These are phyloP conservation scores for Cotesia vestalis DNA, from an alignment of 1,140 invertebrate species.

Conservation along the genomic window DNA sequence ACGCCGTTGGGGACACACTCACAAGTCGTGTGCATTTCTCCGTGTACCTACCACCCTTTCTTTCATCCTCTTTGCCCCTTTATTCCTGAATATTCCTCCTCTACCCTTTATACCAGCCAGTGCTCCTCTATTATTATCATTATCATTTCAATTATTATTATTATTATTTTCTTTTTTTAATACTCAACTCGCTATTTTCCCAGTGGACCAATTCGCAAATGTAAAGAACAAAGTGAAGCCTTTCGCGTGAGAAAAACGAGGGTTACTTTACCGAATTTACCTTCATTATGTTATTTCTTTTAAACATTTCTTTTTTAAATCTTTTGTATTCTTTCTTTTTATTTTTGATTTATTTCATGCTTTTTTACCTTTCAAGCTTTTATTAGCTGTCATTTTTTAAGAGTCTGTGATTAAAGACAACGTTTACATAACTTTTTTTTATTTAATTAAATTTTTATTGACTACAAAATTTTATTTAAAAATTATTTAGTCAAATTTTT, in stretches of 20 bases:
- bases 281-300: constrained; percentile 5
- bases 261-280: constrained; percentile 25
- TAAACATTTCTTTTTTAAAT: constrained; percentile 23
- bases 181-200: constrained; percentile 1
- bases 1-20: constrained; percentile 30
- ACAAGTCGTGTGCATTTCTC: constrained; percentile 4
- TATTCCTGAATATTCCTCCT: too few relatives aligned
- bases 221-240: constrained; percentile 32
- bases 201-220: constrained; percentile 33
- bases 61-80: constrained; percentile 13
- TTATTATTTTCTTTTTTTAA: constrained; percentile 12
- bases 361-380: background rate
- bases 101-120: background rate
- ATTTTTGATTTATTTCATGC: background rate
- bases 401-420: too few relatives aligned
- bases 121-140: background rate
- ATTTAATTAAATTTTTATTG: too few relatives aligned
- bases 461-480: too few relatives aligned
- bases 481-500: too few relatives aligned
- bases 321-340: background rate
- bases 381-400: background rate
- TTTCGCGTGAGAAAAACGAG: constrained; percentile 28
- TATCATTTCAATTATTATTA: background rate
- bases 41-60: constrained; percentile 6
- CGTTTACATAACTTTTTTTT: too few relatives aligned